Base-by-base conservation (phyloP, 2,113 vertebrate genomes). In the Poeciliopsis occidentalis region DNA sequence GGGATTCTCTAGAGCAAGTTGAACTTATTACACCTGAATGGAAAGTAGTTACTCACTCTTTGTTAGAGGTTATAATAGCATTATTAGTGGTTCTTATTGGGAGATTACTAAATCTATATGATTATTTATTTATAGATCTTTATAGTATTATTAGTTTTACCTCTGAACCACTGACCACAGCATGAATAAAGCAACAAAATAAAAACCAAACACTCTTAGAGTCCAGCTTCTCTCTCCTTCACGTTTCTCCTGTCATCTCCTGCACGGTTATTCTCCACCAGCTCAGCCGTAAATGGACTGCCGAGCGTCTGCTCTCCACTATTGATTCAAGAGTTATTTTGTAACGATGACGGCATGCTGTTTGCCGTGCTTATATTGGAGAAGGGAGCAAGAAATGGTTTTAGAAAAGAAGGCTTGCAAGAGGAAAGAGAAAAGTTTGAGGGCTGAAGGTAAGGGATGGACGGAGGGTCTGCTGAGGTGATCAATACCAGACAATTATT, bases 401-500 rank as follows among this genome's bases (percentile, higher is more conserved):
- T 57, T 67, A 51, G 71, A 71, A 54, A 47, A 41, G 12, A 12
- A 27, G 71, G 63, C 12, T 5, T 3, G 22, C 4, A 7, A 31
- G 69, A 44, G 78, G 61, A 78, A 72, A 51, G 29, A 71, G 63
- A 19, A 60, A 47, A 12, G 24, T 65, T 41, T 32, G 63, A 60
- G 44, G 62, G 54, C 4, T 69, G 68, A 65, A 67, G 66, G 75
- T 32, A n/a, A 64, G 27, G 39, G 67, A 27, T 17, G 75, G 37
- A 62, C 47, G 61, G 67, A 62, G 85, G 78, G 75, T 80, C 78
- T 64, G 29, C 80, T 4, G 2, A 41, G 79, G 63, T 71, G 87
- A 90, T 91, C 87, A 19, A 91, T 92, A 90, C 84, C 63, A 88
- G 87, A 70, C 84, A 87, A 90, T 90, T 88, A 88, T 72, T 73